phyloP scores from a whole-genome alignment of 2,113 vertebrate species.

The Hepsetus odoe region DNA sequence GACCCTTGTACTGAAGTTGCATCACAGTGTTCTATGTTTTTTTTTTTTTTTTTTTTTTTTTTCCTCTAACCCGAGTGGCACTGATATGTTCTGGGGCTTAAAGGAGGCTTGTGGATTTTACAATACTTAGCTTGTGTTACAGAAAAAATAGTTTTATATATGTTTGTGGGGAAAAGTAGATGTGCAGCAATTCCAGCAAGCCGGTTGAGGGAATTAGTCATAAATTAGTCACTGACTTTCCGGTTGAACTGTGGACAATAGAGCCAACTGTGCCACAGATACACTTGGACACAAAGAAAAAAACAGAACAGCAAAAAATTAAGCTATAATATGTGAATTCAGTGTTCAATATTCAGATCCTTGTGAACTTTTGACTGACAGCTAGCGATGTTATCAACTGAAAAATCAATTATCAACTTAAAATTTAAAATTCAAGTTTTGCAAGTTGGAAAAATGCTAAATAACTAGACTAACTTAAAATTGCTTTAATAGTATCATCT shows the following conservation, averaged over 20 bases:
- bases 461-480: no score
- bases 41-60: constrained; percentile 25
- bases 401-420: no score
- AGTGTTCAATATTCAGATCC: background rate
- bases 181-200: constrained; percentile 49
- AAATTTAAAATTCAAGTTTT: no score
- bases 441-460: no score
- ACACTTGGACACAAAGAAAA: background rate
- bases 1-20: constrained; percentile 34
- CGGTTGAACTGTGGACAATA: constrained; percentile 36
- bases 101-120: constrained; percentile 38
- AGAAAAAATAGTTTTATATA: constrained; percentile 36
- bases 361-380: background rate
- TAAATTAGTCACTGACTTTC: constrained; percentile 47
- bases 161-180: constrained; percentile 37
- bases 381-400: no score
- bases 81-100: constrained; percentile 39
- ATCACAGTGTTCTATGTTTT: constrained; percentile 44
- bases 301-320: background rate
- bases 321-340: background rate
- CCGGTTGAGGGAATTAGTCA: constrained; percentile 46
- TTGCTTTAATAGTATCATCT: no score
- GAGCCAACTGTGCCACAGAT: constrained; percentile 26
- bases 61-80: constrained; percentile 21
- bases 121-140: constrained; percentile 45